Base-by-base conservation (phyloP, 2,888 invertebrate species). In the Pogonocherus hispidulus region DNA sequence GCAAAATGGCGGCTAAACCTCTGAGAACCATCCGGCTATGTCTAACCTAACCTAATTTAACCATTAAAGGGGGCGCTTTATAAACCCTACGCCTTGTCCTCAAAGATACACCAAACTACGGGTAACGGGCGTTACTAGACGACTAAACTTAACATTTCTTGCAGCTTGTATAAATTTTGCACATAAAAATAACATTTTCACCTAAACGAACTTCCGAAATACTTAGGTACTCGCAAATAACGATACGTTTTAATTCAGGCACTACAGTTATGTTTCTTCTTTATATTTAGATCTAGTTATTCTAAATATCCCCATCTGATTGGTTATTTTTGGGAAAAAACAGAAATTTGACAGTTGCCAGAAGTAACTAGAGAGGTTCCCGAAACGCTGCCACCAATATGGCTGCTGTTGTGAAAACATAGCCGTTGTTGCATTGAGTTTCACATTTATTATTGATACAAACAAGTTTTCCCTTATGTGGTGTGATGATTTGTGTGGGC, bases 191-290 rank as follows among this genome's bases (percentile, higher is more conserved):
- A 55, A 54, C 54, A 59, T 54, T 35, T 59, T 54, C 57, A 52
- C 57, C 66, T 54, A 67, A 66, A 55, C 63, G 51, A 62, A 62
- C 54, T 19, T 66, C 46, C 47, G 60, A 69, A 69, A 67, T 60
- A 64, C 22, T 64, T 66, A 77, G 76, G 77, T 79, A 78, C 76
- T 79, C 72, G 77, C 78, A 75, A 76, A 72, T 74, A 76, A 78
- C 76, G 81, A 81, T 81, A 81, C 81, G 81, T 81, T 72, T 78
- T 79, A 76, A 78, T 76, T 81, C 79, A 81, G 81, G 81, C 81
- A 81, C 81, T 80, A 81, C 80, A 81, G 81, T 81, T 78, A 69
- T 75, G 66, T 67, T 64, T 78, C 70, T 71, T 69, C 67, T 66
- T 67, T 37, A 19, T 63, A 20, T 70, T 70, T 66, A 68, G 59